Percentiles rank a stretch among this genome's conserved stretches.
Conservation (phyloP, 1,140 invertebrate species). For the Ceratosolen solmsi region DNA sequence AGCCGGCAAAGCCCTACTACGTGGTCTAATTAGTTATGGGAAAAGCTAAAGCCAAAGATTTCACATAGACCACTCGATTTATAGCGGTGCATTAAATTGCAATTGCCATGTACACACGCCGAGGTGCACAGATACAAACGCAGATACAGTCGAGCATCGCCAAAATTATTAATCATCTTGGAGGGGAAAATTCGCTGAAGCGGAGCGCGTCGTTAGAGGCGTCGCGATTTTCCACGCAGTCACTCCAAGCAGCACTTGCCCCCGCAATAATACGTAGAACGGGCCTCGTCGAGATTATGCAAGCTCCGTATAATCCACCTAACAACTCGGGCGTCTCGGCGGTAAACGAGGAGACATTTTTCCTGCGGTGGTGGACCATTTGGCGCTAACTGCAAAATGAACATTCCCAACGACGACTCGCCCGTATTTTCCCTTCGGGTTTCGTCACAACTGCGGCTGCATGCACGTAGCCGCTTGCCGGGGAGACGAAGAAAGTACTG, state of each 20-base stretch:
- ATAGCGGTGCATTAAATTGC: too few relatives aligned
- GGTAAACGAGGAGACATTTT: neutral
- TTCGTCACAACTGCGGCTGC: slow-evolving; percentile 32
- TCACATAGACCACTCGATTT: too few relatives aligned
- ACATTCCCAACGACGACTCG: neutral
- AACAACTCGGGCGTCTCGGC: slow-evolving; percentile 27
- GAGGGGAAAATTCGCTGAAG: too few relatives aligned
- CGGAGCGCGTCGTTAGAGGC: too few relatives aligned
- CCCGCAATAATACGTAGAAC: neutral
- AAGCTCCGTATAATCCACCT: neutral
- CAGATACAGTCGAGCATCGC: too few relatives aligned
- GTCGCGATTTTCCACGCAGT: neutral
- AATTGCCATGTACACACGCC: too few relatives aligned
- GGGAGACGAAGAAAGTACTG: too few relatives aligned
- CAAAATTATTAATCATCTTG: too few relatives aligned
- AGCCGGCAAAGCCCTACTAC: too few relatives aligned
- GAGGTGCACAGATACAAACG: too few relatives aligned
- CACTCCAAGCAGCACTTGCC: neutral
- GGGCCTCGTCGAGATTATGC: neutral
- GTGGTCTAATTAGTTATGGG: too few relatives aligned
- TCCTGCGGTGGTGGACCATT: slow-evolving; percentile 22
- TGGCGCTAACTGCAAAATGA: neutral
- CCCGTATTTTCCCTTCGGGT: neutral
- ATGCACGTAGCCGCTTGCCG: neutral
- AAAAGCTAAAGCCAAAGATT: too few relatives aligned